Conservation (phyloP, 2,113 vertebrate species). For the Uria aalge region DNA sequence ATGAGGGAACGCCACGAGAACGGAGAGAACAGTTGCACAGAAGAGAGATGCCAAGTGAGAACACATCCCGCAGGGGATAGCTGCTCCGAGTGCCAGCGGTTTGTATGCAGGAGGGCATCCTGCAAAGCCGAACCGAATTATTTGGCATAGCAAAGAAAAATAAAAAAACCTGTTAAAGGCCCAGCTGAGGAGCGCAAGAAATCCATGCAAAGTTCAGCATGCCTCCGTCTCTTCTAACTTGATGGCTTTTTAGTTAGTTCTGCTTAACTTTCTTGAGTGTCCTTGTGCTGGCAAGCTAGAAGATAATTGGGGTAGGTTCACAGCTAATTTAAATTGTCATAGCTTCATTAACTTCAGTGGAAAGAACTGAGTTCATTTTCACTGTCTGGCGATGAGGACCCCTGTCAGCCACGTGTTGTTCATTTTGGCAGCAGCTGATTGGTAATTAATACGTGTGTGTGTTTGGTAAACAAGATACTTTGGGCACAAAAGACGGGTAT, state of each 20-base stretch:
- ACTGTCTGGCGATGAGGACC: background rate
- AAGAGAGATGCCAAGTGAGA: background rate
- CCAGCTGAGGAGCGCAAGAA: background rate
- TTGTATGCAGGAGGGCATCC: background rate
- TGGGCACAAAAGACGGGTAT: background rate
- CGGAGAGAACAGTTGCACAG: background rate
- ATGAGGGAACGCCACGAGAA: background rate
- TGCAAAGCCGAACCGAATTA: background rate
- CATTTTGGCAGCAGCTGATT: background rate
- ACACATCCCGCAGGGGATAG: background rate
- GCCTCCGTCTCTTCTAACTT: background rate
- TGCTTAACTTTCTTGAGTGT: background rate
- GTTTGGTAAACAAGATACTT: background rate
- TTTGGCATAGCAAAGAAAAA: background rate
- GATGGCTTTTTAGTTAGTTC: background rate
- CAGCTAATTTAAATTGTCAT: conserved; percentile 34
- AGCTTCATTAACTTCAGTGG: conserved; percentile 40
- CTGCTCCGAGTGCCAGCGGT: background rate
- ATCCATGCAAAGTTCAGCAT: background rate
- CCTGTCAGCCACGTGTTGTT: background rate
- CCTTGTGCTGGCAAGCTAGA: background rate
- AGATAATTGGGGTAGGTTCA: conserved; percentile 22
- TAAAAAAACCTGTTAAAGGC: background rate
- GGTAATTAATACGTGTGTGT: background rate
- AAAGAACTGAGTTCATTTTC: background rate